Base-by-base conservation (phyloP, 2,113 vertebrate genomes). In the Saccopteryx leptura region DNA sequence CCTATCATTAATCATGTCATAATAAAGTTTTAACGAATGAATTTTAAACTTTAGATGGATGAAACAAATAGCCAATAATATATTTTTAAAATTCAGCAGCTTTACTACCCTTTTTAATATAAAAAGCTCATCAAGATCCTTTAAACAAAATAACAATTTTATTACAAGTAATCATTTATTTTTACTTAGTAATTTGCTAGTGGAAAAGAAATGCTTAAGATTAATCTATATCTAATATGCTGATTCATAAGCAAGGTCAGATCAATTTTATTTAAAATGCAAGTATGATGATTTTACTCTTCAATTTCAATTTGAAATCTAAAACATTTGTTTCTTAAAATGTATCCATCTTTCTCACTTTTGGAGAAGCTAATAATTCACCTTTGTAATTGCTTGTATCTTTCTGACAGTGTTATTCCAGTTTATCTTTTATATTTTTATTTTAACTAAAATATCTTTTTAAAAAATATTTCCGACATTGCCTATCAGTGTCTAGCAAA, bases 171-270 rank as follows among this genome's bases (percentile, higher is more conserved):
- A 78, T 86, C 48, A 83, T 92, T 92, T 86, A 92, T 54, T 92
- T 89, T 68, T 83, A 79, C 90, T 76, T 87, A 83, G 68, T 87
- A 94, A 92, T 52, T 90, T 87, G 11, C 9, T 39, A 83, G 21
- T 56, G 23, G 48, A 52, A 48, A 8, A 88, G 61, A 87, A 68
- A 56, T 6, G 4, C 63, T 63, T 83, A 39, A 79, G 58, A 74
- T 72, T 50, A 83, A 96, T 71, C 24, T 63, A 39, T 84, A 9
- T 79, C 18, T 90, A 87, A 92, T 72, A 72, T 14, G 86, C 26
- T 90, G 75, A 95, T 56, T 96, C 65, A 83, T 72, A 65, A n/a
- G 21, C 60, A 82, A 89, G 39, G 28, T 94, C 85, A 87, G 75
- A 90, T 10, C 7, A 88, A 90, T 74, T 95, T 87, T 68, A 72